A percentile compares a stretch with the other conserved stretches of the same genome.
Conservation (phyloP, 2,888 invertebrate species). For the Deroplatys truncata region DNA sequence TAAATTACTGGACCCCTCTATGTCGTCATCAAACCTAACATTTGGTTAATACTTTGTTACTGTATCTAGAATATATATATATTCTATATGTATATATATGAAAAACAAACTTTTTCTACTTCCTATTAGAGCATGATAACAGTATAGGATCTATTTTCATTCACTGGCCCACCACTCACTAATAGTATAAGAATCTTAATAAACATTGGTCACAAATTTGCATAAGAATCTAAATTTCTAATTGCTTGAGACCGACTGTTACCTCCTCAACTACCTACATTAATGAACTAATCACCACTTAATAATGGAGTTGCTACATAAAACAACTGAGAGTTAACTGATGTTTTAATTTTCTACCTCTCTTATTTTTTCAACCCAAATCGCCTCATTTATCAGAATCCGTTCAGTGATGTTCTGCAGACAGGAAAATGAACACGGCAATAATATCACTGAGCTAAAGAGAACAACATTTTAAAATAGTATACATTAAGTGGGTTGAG, state of each 20-base stretch:
- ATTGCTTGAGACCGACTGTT: constrained; percentile 2
- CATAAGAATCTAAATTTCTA: neutral
- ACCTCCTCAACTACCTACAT: constrained; percentile 17
- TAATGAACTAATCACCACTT: constrained; percentile 14
- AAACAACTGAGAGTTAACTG: constrained; percentile 20
- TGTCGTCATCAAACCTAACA: neutral
- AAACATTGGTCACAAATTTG: neutral
- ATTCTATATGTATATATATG: neutral
- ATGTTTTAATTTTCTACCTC: constrained; percentile 60
- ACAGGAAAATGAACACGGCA: constrained; percentile 35
- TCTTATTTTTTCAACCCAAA: constrained; percentile 88
- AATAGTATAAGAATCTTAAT: neutral
- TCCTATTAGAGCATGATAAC: neutral
- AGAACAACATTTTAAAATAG: neutral
- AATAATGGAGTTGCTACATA: constrained; percentile 15
- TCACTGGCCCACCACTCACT: constrained; percentile 16
- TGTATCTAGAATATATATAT: neutral
- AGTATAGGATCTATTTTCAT: constrained; percentile 16
- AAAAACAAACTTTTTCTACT: neutral
- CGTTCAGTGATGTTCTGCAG: constrained; percentile 94
- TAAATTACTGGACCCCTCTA: neutral
- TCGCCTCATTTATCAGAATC: constrained; percentile 91
- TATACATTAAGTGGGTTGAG: neutral
- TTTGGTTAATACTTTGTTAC: neutral
- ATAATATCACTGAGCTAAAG: constrained; percentile 3